Evolutionary conservation across 2,113 vertebrate genomes (phyloP).

Genomic region (Varanus komodoensis): DNA sequence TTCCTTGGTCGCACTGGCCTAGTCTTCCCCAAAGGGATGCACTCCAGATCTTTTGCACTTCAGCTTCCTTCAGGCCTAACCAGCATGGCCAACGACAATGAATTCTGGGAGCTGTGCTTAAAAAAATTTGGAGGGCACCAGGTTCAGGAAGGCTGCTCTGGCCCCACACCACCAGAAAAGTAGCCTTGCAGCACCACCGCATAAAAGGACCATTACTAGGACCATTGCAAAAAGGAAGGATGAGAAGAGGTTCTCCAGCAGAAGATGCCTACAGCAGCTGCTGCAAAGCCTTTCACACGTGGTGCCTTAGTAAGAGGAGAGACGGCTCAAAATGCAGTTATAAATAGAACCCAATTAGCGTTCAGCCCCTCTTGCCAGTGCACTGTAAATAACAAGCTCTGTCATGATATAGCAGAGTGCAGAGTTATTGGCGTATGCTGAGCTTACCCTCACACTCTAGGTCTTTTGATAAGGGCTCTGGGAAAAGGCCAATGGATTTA

Average conservation of each 20-base stretch:
- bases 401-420: constrained; percentile 30
- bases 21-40: neutral
- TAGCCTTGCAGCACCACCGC: neutral
- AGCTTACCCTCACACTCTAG: constrained; percentile 37
- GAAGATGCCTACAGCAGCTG: neutral
- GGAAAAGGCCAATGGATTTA: constrained; percentile 38
- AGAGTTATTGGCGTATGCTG: constrained; percentile 31
- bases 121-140: too few relatives aligned
- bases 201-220: neutral
- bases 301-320: neutral
- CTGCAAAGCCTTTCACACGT: neutral
- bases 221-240: neutral
- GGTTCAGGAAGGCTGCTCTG: neutral
- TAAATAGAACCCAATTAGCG: constrained; percentile 26
- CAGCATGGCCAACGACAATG: too few relatives aligned
- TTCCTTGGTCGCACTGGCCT: neutral
- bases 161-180: neutral
- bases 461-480: neutral
- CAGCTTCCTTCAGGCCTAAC: too few relatives aligned
- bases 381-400: constrained; percentile 44
- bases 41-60: too few relatives aligned
- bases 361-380: constrained; percentile 43
- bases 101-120: too few relatives aligned
- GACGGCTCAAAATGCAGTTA: neutral
- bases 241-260: neutral